Evolutionary conservation across 2,797 vertebrate genomes (phyloP), one percentile per base, ranked within the genome.

Genomic region (Acanthiza pusilla): DNA sequence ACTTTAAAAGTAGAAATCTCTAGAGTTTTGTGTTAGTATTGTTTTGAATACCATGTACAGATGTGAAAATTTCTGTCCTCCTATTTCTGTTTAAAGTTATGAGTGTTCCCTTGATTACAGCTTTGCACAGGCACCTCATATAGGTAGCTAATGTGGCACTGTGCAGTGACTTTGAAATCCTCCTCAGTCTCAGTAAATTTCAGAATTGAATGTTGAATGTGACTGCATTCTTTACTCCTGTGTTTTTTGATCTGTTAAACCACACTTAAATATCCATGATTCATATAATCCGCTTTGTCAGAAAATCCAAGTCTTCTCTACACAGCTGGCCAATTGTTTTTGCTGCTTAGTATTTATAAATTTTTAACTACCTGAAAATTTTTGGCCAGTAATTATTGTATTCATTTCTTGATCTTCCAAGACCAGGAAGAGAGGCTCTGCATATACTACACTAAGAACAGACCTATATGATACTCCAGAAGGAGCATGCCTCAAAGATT

Each of bases 401-500:
- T 67, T 85, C 85, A 38, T 77, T 63, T 71, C 13, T 58, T 89
- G 15, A 43, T 75, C 40, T 63, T n/a, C n/a, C 60, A 43, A n/a
- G 43, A 88, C 5, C 16, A 43, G 8, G 23, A 66, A 67, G 29
- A 81, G 40, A 71, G 16, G 7, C 1, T 74, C 22, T 47, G 32
- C 5, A 8, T 55, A 22, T 42, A 13, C 14, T 67, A 11, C 16
- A 34, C 19, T 47, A 63, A 60, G 19, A 82, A 75, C 3, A 75
- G 29, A 85, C 29, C 8, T 38, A 74, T 60, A 27, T 45, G 34
- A 10, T 16, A 22, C 6, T 43, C 30, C 22, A 68, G 30, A 79
- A 60, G 30, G 21, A 62, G 13, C 2, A 43, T 34, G 10, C 18
- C 6, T 70, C 0, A 0, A 75, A 4, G 0, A 54, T 54, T 71